Evolutionary conservation across 2,888 invertebrate species (phyloP), one percentile per base, ranked within the genome.

Genomic region (Psylliodes chrysocephalus): DNA sequence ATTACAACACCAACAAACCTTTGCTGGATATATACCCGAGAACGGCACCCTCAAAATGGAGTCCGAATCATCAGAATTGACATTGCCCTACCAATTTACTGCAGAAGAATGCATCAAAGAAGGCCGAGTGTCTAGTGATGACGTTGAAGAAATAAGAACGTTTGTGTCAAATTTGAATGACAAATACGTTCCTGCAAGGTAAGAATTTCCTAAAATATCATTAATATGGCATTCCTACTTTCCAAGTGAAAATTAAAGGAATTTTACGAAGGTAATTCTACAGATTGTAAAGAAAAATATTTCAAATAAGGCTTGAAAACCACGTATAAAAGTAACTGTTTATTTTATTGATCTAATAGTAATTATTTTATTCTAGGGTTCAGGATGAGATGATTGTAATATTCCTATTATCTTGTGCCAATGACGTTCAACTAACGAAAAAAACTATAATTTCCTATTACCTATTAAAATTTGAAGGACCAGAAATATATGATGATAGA

Each of bases 381-480:
- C 86, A 86, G 42, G 85, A 87, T 69, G 88, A 89, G 79, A 87
- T 89, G 75, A 81, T 90, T 61, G 84, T 89, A 17, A 79, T 89
- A 52, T 90, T 90, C 75, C 85, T 88, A 71, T 85, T 89, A 73
- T 89, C 90, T 49, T 90, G 90, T 77, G 85, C 86, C 64, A 87
- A 85, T 61, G 83, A 89, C 47, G 75, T 87, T 70, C 86, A 87
- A 10, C 85, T 84, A 54, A 86, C 87, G 0, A 87, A 87, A 75
- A 81, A 77, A n/a, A 90, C 90, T 71, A 88, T 91, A 71, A 84
- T 85, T 69, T 84, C 84, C 63, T 90, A 88, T 80, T 90, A 88
- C 75, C 83, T 83, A 28, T 80, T 86, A 56, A 85, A 87, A 67
- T 85, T 85, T 69, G 85, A 85, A 69, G 84, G 85, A 0, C 88